These are phyloP conservation scores for Cephus cinctus DNA, from an alignment of 1,140 invertebrate genomes.

Conservation along the genomic window DNA sequence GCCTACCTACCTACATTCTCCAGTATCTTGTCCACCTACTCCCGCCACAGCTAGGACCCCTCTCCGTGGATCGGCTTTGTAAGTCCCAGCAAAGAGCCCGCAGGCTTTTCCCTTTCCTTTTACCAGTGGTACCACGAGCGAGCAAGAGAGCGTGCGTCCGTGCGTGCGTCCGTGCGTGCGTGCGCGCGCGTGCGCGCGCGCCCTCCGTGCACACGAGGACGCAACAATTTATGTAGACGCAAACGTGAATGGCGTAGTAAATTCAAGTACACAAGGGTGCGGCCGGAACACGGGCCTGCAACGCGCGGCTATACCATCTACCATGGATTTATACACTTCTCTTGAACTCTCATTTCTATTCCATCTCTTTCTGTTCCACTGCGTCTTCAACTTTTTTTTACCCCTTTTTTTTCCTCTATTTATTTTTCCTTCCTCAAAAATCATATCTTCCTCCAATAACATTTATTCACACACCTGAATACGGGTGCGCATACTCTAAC, in stretches of 20 bases:
- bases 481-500: too few species aligned
- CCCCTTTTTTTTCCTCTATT: not conserved
- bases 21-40: too few species aligned
- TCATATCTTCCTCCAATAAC: too few species aligned
- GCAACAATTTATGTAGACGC: constrained; percentile 37
- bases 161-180: constrained; percentile 20
- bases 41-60: too few species aligned
- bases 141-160: constrained; percentile 17
- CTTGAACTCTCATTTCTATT: not conserved
- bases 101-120: too few species aligned
- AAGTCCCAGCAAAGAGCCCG: too few species aligned
- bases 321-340: not conserved
- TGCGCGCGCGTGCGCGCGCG: constrained; percentile 18
- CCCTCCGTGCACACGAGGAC: constrained; percentile 24
- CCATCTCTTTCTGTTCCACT: not conserved
- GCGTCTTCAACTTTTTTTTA: not conserved
- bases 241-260: constrained; percentile 43
- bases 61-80: too few species aligned
- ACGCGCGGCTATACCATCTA: not conserved
- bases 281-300: constrained; percentile 27
- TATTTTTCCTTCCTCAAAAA: not conserved
- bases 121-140: too few species aligned
- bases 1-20: too few species aligned
- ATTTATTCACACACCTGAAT: too few species aligned
- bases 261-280: constrained; percentile 35